phyloP scores from a whole-genome alignment of 2,113 vertebrate species.

The Aegypius monachus region DNA sequence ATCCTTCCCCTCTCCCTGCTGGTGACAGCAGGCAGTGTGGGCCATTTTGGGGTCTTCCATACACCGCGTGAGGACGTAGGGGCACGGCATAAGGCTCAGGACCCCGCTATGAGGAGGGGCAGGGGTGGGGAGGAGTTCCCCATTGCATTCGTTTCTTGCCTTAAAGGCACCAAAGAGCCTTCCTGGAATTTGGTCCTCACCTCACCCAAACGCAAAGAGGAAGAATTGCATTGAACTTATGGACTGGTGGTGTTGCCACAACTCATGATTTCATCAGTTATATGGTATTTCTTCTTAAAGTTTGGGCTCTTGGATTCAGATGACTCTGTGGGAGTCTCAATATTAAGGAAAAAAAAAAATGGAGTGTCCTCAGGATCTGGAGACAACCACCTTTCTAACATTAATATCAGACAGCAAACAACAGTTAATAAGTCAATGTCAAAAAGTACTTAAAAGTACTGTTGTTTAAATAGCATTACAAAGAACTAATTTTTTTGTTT shows the following conservation, averaged over 20 bases:
- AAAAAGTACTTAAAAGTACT: background rate
- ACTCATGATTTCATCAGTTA: background rate
- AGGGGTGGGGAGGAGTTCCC: background rate
- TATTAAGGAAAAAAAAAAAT: background rate
- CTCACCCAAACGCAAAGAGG: background rate
- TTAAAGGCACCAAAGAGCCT: background rate
- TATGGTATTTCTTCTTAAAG: background rate
- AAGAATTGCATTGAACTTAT: background rate
- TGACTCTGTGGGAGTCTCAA: background rate
- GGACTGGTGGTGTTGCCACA: background rate
- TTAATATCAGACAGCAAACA: background rate
- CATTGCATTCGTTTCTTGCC: background rate
- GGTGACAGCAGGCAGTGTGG: background rate
- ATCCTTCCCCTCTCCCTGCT: background rate
- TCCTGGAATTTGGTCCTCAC: background rate
- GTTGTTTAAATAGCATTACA: background rate
- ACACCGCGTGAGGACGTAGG: background rate
- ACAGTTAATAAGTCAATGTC: background rate
- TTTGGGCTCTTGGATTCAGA: background rate
- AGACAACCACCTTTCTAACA: background rate
- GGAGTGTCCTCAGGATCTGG: background rate
- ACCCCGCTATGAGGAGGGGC: background rate
- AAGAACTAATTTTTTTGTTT: background rate
- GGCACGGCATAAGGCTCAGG: background rate
- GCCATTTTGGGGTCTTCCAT: background rate